Evolutionary conservation across 2,888 invertebrate species (phyloP), one percentile per base, ranked within the genome.

Genomic region (Empis livida): DNA sequence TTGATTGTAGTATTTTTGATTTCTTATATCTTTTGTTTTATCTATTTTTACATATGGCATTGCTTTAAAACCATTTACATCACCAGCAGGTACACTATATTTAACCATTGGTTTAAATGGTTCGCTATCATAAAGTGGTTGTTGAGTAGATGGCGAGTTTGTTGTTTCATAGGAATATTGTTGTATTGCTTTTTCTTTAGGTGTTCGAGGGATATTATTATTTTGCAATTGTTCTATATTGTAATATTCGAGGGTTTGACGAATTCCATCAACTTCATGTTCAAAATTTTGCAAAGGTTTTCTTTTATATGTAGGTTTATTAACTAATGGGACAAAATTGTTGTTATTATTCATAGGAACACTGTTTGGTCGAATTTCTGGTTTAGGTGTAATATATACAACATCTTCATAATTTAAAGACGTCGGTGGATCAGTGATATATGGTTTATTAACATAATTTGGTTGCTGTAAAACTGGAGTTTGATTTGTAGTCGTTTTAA

Each of bases 81-180:
- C 64, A 50, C 65, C 62, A 42, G 66, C 61, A 2, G 65, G 63
- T 10, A 62, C 62, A 53, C 68, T 70, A 48, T 69, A 70, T 39
- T 66, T 76, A 15, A 79, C 76, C 77, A 79, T 78, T 5, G 79
- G 79, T 48, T 78, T 71, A 59, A 79, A 79, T 2, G 79, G 79
- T 58, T 77, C 77, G 2, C 75, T 72, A 46, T 71, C 68, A 51
- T 76, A 78, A 53, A 77, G 64, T 52, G 52, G 55, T 10, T 67
- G 65, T 5, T 66, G 58, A 47, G 43, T 35, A 38, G 39, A 31
- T 38, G 48, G 44, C 31, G 49, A 49, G 40, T 50, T 52, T 5
- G 77, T 73, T 0, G 79, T 74, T 60, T 85, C 79, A 59, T 80
- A 85, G 57, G 79, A 82, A 61, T 80, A 86, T 60, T 85, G 84